Evolutionary conservation across 2,888 invertebrate species (phyloP), one percentile per base, ranked within the genome.

Genomic region (Caenorhabditis doughertyi): DNA sequence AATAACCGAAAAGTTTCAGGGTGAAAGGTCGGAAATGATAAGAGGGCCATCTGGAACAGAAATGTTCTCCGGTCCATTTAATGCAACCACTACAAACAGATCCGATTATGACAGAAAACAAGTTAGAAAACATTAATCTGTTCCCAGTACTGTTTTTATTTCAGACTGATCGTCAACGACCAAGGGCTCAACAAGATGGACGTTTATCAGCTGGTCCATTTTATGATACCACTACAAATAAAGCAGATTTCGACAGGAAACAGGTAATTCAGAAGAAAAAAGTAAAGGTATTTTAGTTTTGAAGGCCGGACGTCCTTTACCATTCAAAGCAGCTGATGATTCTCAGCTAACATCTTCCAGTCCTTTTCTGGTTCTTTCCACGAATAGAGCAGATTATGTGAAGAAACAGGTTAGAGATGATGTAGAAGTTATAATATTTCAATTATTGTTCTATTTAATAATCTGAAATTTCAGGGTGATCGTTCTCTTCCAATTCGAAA

Each of bases 1-100:
- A 49, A 53, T 35, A 53, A 23, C 2, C 7, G 8, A 2, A n/a
- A 2, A 9, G 18, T 35, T 58, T 35, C 56, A 74, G 73, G 73
- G 53, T 23, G 73, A 65, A 16, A 51, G 64, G 21, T 39, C 35
- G 11, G 73, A 25, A 29, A 62, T 74, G 9, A 23, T 56, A 1
- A 51, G 56, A 42, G 73, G 65, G 3, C 73, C 73, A 9, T 29
- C 51, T 9, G 29, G 21, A 16, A 65, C 79, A 0, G 64, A 72
- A 51, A 79, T 79, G 60, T 80, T 80, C 49, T 27, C 58, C 8
- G 81, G 74, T 21, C 72, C 71, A n/a, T 82, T 82, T n/a, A 44
- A 64, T 44, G 74, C 56, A 18, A 64, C 64, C 0, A 74, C 81
- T 0, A 80, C 80, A 9, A 79, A 79, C 25, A 64, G 55, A 53